phyloP scores from a whole-genome alignment of 2,888 invertebrate genomes.

The Crioceris asparagi region DNA sequence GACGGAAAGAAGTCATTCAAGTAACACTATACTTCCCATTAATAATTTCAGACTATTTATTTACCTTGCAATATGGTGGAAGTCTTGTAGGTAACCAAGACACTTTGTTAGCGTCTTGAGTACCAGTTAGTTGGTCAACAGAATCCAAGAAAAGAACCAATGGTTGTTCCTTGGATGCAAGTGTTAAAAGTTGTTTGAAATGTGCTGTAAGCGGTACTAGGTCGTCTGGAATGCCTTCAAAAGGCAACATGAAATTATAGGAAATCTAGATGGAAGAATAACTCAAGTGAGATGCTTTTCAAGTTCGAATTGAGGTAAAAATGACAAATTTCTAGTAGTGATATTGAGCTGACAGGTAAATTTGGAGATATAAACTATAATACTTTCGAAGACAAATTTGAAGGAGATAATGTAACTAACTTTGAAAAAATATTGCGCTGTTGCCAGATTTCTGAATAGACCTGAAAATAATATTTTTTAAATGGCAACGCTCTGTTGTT shows the following conservation, averaged over 20 bases:
- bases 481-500: too few species aligned
- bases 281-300: too few species aligned
- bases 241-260: slow-evolving; percentile 82
- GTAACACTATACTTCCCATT: background rate
- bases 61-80: slow-evolving; percentile 79
- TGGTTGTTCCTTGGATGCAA: slow-evolving; percentile 74
- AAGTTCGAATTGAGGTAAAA: too few species aligned
- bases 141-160: slow-evolving; percentile 88
- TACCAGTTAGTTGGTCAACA: slow-evolving; percentile 91
- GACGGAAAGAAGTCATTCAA: slow-evolving; percentile 10
- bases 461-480: too few species aligned
- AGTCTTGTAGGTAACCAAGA: slow-evolving; percentile 91
- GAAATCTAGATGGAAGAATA: too few species aligned
- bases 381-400: too few species aligned
- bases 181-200: slow-evolving; percentile 84
- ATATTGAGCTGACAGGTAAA: too few species aligned
- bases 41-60: background rate
- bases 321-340: too few species aligned
- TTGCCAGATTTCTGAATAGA: too few species aligned
- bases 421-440: too few species aligned
- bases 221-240: slow-evolving; percentile 92
- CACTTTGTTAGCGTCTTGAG: slow-evolving; percentile 88
- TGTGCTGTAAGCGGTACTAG: slow-evolving; percentile 90
- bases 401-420: too few species aligned
- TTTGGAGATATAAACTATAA: too few species aligned